phyloP scores from a whole-genome alignment of 2,797 vertebrate species.

The Alcedo atthis region DNA sequence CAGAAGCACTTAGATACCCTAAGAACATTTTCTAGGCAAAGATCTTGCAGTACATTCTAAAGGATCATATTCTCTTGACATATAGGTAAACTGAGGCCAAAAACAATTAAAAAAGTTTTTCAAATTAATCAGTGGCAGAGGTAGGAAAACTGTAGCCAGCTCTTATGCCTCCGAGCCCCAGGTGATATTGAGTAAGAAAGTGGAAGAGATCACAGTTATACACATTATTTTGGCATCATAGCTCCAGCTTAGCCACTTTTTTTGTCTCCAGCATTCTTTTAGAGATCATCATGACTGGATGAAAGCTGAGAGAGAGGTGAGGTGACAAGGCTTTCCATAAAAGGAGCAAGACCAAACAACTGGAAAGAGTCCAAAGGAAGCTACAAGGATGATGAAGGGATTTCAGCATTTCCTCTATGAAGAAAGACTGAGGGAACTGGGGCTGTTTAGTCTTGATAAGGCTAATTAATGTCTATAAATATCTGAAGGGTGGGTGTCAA shows the following conservation, averaged over 20 bases:
- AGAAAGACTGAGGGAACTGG: too few relatives aligned
- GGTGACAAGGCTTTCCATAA: not conserved
- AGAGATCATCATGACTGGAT: not conserved
- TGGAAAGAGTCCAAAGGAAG: too few relatives aligned
- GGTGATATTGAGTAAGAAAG: not conserved
- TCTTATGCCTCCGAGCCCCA: not conserved
- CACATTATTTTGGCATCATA: not conserved
- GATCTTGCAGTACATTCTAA: not conserved
- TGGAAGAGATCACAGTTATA: not conserved
- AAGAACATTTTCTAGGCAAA: not conserved
- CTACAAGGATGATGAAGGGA: too few relatives aligned
- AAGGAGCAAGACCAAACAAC: not conserved
- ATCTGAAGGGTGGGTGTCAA: too few relatives aligned
- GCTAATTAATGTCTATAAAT: too few relatives aligned
- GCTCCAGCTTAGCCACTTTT: not conserved
- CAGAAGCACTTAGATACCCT: not conserved
- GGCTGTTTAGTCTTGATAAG: too few relatives aligned
- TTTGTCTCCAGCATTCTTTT: not conserved
- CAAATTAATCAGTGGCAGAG: not conserved
- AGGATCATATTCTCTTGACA: not conserved
- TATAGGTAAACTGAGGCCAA: not conserved
- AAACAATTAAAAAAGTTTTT: not conserved
- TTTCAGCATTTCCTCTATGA: too few relatives aligned
- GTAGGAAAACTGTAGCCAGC: not conserved
- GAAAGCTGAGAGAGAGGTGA: not conserved